phyloP scores from a whole-genome alignment of 2,888 invertebrate species.

The Meliscaeva auricollis region DNA sequence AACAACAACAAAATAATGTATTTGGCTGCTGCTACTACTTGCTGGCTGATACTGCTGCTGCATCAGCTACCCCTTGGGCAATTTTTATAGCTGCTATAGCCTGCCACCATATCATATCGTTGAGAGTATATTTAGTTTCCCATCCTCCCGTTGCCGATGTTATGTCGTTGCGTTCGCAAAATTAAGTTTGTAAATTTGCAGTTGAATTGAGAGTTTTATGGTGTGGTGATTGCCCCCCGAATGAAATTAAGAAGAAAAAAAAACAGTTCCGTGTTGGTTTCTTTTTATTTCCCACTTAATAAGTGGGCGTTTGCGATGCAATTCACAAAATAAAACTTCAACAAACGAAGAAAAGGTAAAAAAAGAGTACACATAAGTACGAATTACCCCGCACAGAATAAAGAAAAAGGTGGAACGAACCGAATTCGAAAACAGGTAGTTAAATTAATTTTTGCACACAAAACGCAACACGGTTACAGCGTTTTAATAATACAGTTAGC shows the following conservation, averaged over 20 bases:
- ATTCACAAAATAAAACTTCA: constrained; percentile 26
- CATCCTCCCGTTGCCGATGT: constrained; percentile 34
- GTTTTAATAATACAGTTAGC: constrained; percentile 61
- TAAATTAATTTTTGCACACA: constrained; percentile 72
- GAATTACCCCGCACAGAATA: constrained; percentile 34
- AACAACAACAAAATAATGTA: neutral
- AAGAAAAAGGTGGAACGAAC: constrained; percentile 64
- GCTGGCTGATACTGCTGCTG: constrained; percentile 34
- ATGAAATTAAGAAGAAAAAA: neutral
- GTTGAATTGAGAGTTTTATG: constrained; percentile 68
- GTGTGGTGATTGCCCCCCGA: constrained; percentile 60
- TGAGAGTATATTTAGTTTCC: constrained; percentile 7
- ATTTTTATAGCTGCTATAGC: constrained; percentile 1
- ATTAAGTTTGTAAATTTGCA: constrained; percentile 64
- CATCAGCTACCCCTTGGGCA: constrained; percentile 27
- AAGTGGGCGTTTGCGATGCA: constrained; percentile 68
- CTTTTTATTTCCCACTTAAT: constrained; percentile 58
- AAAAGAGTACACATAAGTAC: constrained; percentile 8
- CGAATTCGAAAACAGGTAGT: constrained; percentile 72
- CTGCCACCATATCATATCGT: neutral
- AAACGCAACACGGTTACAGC: constrained; percentile 66
- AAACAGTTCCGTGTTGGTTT: constrained; percentile 31
- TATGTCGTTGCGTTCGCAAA: constrained; percentile 65
- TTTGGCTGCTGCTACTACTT: neutral
- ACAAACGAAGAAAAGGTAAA: constrained; percentile 40